Conservation (phyloP, 2,113 vertebrate species). For the Blennius ocellaris region DNA sequence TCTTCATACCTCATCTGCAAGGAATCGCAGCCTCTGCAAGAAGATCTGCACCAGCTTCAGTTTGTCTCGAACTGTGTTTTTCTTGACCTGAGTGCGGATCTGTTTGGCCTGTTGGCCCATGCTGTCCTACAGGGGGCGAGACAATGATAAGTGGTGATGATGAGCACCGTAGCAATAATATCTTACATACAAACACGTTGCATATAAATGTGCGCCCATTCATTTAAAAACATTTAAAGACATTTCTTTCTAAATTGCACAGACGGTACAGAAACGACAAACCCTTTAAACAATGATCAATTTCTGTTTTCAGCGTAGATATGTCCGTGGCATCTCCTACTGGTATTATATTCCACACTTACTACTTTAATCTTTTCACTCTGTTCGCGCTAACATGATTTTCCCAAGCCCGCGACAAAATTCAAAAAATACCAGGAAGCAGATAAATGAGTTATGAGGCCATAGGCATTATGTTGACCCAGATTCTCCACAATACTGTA, state of each 20-base stretch:
- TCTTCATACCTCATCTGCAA: conserved; percentile 89
- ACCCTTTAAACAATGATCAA: not conserved
- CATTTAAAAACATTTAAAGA: not conserved
- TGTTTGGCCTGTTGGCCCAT: conserved; percentile 93
- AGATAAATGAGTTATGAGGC: too few relatives aligned
- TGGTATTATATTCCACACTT: too few relatives aligned
- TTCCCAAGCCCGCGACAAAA: too few relatives aligned
- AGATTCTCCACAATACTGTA: too few relatives aligned
- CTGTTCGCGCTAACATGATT: too few relatives aligned
- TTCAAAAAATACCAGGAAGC: too few relatives aligned
- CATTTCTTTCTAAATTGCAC: not conserved
- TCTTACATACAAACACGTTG: too few relatives aligned
- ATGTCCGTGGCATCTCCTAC: too few relatives aligned
- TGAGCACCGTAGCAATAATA: too few relatives aligned
- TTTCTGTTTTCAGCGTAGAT: not conserved
- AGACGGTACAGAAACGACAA: not conserved
- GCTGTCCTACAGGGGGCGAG: conserved; percentile 85
- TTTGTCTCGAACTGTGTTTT: conserved; percentile 92
- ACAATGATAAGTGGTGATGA: too few relatives aligned
- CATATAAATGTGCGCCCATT: not conserved
- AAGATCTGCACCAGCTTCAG: conserved; percentile 92
- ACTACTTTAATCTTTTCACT: too few relatives aligned
- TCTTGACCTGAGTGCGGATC: conserved; percentile 93
- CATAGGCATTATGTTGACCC: too few relatives aligned
- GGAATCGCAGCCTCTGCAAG: conserved; percentile 94